These are phyloP conservation scores for Cassiopea xamachana DNA, from an alignment of 30 jellyfish, hydroid and myxozoan species.

Conservation along the genomic window DNA sequence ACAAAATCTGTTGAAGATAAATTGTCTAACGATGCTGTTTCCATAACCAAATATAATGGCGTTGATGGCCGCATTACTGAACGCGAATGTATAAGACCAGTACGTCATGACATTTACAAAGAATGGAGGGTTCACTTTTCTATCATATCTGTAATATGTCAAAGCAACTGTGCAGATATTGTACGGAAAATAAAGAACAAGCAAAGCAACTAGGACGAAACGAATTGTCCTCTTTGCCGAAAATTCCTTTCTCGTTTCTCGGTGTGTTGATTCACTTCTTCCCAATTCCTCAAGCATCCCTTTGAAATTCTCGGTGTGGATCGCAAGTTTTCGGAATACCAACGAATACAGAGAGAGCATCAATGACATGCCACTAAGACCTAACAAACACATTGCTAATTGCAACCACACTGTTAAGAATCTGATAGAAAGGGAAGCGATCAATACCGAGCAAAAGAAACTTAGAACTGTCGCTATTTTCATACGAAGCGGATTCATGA, in stretches of 20 bases:
- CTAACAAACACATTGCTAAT: neutral
- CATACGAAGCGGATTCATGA: constrained; percentile 59
- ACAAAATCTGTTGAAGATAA: neutral
- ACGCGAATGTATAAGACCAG: neutral
- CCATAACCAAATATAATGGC: constrained; percentile 44
- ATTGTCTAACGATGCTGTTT: constrained; percentile 30
- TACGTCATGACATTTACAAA: neutral
- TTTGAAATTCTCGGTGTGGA: constrained; percentile 32
- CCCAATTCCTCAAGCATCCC: constrained; percentile 5
- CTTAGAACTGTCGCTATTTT: constrained; percentile 6
- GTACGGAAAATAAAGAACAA: constrained; percentile 50
- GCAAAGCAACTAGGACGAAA: constrained; percentile 22
- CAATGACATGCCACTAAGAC: neutral
- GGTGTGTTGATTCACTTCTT: neutral
- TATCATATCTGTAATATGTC: constrained; percentile 27
- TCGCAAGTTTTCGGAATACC: constrained; percentile 32
- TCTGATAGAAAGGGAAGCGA: constrained; percentile 1
- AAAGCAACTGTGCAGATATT: constrained; percentile 8
- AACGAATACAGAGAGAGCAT: constrained; percentile 16
- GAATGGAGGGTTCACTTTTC: neutral
- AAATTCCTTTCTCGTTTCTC: constrained; percentile 41
- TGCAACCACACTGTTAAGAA: constrained; percentile 15
- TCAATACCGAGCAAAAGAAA: constrained; percentile 4
- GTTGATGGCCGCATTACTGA: constrained; percentile 55
- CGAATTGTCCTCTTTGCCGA: constrained; percentile 59